Evolutionary conservation across 2,797 vertebrate genomes (phyloP).

Genomic region (Margarornis squamiger): DNA sequence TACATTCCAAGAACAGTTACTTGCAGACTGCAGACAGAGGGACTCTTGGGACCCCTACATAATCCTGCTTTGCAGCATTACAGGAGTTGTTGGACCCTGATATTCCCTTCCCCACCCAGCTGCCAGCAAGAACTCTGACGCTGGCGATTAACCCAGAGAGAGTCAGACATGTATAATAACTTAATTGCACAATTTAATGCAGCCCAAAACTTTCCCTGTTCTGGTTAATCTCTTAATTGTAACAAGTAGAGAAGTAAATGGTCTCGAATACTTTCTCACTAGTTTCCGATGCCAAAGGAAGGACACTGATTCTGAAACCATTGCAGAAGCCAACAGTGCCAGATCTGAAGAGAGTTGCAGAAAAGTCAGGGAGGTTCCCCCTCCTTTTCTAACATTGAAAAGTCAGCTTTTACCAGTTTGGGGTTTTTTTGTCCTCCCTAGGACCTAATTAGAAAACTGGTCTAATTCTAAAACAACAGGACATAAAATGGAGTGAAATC

Average conservation of each 20-base stretch:
- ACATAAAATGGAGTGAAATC: neutral
- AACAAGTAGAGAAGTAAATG: neutral
- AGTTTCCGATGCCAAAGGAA: neutral
- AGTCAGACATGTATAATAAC: neutral
- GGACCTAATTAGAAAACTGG: neutral
- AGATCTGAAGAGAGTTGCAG: neutral
- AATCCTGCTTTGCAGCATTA: neutral
- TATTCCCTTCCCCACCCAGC: neutral
- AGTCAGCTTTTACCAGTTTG: neutral
- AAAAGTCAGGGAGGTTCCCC: neutral
- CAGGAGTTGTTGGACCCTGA: neutral
- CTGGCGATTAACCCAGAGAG: neutral
- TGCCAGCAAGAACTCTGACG: neutral
- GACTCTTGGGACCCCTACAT: neutral
- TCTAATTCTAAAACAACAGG: neutral
- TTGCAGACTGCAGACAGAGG: neutral
- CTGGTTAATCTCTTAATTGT: neutral
- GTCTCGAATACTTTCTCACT: neutral
- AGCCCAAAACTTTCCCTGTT: neutral
- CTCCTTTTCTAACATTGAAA: neutral
- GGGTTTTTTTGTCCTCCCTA: neutral
- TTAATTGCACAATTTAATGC: neutral
- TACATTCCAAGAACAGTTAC: constrained; percentile 30
- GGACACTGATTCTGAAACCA: neutral
- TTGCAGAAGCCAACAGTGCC: neutral